Evolutionary conservation across 1,140 invertebrate genomes (phyloP).

Genomic region (Mactra quadrangularis): DNA sequence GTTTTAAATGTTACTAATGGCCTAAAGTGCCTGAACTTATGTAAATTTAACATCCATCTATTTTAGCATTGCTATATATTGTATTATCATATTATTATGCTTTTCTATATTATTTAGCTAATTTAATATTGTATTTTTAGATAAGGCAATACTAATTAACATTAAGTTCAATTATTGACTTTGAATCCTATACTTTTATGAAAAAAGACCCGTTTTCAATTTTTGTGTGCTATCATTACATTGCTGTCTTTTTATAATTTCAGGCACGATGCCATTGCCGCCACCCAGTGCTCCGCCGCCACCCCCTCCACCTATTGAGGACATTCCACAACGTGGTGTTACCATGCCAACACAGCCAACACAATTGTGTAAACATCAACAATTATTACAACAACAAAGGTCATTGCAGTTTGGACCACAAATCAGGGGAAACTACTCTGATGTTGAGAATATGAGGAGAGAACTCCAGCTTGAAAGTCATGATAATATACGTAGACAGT

Average conservation of each 20-base stretch:
- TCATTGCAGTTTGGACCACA: constrained; percentile 77
- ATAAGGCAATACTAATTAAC: too few relatives aligned
- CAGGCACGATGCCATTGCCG: constrained; percentile 70
- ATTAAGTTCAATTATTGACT: too few relatives aligned
- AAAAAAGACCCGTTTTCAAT: too few relatives aligned
- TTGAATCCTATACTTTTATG: too few relatives aligned
- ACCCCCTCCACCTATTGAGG: constrained; percentile 80
- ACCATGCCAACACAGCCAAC: constrained; percentile 21
- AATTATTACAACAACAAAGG: constrained; percentile 44
- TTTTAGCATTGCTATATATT: too few relatives aligned
- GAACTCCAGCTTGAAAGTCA: constrained; percentile 59
- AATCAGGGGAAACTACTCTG: constrained; percentile 78
- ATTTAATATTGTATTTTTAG: too few relatives aligned
- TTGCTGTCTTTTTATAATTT: constrained; percentile 36
- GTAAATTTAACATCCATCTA: too few relatives aligned
- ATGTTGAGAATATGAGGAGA: constrained; percentile 70
- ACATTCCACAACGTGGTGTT: constrained; percentile 80
- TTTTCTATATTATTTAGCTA: too few relatives aligned
- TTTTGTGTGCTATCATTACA: too few relatives aligned
- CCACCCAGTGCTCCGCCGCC: constrained; percentile 77
- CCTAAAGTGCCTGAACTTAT: too few relatives aligned
- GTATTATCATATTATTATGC: too few relatives aligned
- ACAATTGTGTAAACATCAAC: constrained; percentile 52
- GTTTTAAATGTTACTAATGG: too few relatives aligned
- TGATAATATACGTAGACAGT: constrained; percentile 28